Evolutionary conservation across 1,140 invertebrate species (phyloP).

Genomic region (Akabosia matsudoensis): DNA sequence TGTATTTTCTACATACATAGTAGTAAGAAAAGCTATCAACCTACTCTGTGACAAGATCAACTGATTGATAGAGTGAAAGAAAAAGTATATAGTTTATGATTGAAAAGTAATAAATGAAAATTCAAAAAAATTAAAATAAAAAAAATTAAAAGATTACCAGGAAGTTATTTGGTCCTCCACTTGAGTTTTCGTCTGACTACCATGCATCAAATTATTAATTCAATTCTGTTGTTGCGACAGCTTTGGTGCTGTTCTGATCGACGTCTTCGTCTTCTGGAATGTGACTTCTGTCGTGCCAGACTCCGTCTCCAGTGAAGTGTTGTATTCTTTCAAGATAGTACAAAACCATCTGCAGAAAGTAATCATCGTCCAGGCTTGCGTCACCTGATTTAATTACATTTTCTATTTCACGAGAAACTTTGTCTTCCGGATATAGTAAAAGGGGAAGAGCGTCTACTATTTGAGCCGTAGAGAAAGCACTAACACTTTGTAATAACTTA

Average conservation of each 20-base stretch:
- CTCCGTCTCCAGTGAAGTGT: slow-evolving; percentile 55
- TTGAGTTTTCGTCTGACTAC: no score
- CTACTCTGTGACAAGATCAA: slow-evolving; percentile 16
- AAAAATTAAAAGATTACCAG: not conserved
- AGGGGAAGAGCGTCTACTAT: slow-evolving; percentile 57
- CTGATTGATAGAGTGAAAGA: slow-evolving; percentile 4
- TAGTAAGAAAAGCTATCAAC: slow-evolving; percentile 6
- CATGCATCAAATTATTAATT: no score
- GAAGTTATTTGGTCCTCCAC: not conserved
- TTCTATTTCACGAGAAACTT: slow-evolving; percentile 27
- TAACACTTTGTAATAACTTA: slow-evolving; percentile 51
- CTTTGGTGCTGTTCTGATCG: no score
- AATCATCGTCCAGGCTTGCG: slow-evolving; percentile 24
- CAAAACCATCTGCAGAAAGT: slow-evolving; percentile 48
- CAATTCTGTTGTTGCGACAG: no score
- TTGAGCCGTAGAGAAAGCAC: slow-evolving; percentile 53
- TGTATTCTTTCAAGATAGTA: slow-evolving; percentile 53
- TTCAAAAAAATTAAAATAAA: not conserved
- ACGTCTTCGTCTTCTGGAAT: not conserved
- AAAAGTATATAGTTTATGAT: not conserved
- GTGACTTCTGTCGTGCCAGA: slow-evolving; percentile 46
- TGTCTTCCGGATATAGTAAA: slow-evolving; percentile 58
- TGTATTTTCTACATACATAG: slow-evolving; percentile 17
- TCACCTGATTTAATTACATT: slow-evolving; percentile 34
- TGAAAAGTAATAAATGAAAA: no score